These are phyloP conservation scores for Seriola quinqueradiata DNA, from an alignment of 2,113 vertebrate species.

Conservation along the genomic window DNA sequence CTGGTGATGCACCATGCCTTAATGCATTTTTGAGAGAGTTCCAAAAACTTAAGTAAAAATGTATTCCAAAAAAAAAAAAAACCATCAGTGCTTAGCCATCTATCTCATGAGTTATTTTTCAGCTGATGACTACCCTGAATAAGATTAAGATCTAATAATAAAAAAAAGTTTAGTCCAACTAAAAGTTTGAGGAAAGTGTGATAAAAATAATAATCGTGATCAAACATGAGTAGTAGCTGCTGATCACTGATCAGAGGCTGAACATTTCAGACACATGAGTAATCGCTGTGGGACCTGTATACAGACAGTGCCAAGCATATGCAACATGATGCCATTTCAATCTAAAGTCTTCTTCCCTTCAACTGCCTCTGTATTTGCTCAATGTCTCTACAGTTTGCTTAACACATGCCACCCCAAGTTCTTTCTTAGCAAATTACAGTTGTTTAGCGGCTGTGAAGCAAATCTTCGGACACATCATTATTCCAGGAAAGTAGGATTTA, in stretches of 20 bases:
- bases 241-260: constrained; percentile 1
- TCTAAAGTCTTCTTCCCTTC: constrained; percentile 40
- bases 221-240: neutral
- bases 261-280: constrained; percentile 27
- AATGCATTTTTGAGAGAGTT: constrained; percentile 49
- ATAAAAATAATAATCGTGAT: neutral
- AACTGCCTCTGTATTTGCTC: constrained; percentile 62
- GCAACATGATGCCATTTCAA: constrained; percentile 59
- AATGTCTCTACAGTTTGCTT: constrained; percentile 71
- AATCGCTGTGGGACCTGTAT: constrained; percentile 32
- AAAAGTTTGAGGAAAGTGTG: constrained; percentile 14
- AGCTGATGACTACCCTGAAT: constrained; percentile 1
- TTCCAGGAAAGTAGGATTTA: constrained; percentile 55
- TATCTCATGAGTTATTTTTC: constrained; percentile 32
- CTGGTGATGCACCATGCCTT: constrained; percentile 14
- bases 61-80: neutral
- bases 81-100: constrained; percentile 15
- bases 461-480: constrained; percentile 59
- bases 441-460: constrained; percentile 58
- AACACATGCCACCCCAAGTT: constrained; percentile 60
- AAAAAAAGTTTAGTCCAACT: constrained; percentile 9
- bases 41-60: constrained; percentile 45
- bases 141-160: constrained; percentile 10
- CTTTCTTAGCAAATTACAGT: constrained; percentile 46
- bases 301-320: constrained; percentile 43